These are phyloP conservation scores for Bombus fervidus DNA, from an alignment of 1,140 invertebrate species.

Conservation along the genomic window DNA sequence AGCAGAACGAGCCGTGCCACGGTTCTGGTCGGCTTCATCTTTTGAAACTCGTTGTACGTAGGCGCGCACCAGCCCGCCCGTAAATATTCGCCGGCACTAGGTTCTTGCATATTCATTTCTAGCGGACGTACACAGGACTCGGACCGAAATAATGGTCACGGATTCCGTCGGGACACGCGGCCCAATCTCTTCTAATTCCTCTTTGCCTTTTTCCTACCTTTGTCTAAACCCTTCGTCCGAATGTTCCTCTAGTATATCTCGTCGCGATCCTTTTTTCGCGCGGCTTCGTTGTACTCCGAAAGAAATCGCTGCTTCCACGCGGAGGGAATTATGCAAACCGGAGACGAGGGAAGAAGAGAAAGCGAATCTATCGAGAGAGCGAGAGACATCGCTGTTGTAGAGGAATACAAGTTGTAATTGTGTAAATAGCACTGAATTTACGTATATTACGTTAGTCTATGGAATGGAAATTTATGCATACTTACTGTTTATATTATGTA, in stretches of 20 bases:
- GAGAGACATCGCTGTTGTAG: background rate
- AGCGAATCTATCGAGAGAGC: background rate
- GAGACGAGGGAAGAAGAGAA: background rate
- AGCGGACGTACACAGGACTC: conserved; percentile 48
- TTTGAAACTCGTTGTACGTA: conserved; percentile 59
- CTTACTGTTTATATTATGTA: no score
- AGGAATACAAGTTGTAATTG: no score
- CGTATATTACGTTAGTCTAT: no score
- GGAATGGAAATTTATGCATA: no score
- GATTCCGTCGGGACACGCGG: conserved; percentile 60
- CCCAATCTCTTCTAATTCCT: conserved; percentile 21
- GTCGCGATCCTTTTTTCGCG: conserved; percentile 23
- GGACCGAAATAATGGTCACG: conserved; percentile 64
- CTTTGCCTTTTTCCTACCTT: conserved; percentile 4
- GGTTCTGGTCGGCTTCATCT: conserved; percentile 64
- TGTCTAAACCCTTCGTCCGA: conserved; percentile 15
- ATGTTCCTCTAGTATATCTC: conserved; percentile 32
- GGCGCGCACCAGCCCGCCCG: conserved; percentile 32
- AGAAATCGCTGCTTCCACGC: background rate
- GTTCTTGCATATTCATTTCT: conserved; percentile 70
- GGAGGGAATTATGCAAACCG: background rate
- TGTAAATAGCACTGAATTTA: no score
- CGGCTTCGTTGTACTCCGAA: conserved; percentile 18
- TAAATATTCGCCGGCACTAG: conserved; percentile 65
- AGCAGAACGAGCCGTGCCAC: conserved; percentile 36